phyloP scores from a whole-genome alignment of 2,888 invertebrate species.

The Drosophila crucigera region DNA sequence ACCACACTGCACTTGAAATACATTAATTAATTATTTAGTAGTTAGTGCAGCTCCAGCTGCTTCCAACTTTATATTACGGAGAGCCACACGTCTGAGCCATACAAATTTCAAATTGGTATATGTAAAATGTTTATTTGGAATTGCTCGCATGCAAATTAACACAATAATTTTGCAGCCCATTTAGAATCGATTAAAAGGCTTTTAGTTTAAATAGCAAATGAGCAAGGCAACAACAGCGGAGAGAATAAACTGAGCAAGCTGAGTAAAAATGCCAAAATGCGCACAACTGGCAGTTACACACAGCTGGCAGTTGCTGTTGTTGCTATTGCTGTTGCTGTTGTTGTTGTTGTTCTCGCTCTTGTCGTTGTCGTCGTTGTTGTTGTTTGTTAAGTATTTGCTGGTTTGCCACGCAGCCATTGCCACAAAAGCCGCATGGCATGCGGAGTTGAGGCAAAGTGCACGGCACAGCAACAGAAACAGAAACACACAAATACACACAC shows the following conservation, averaged over 20 bases:
- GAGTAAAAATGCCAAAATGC: conserved; percentile 47
- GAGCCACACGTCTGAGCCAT: conserved; percentile 16
- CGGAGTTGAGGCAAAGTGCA: conserved; percentile 65
- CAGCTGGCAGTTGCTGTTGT: conserved; percentile 13
- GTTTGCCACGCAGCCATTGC: conserved; percentile 63
- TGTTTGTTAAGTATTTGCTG: conserved; percentile 57
- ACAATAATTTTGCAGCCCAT: conserved; percentile 69
- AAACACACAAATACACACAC: conserved; percentile 16
- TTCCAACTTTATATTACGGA: conserved; percentile 14
- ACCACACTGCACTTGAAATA: conserved; percentile 22
- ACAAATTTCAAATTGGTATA: conserved; percentile 9
- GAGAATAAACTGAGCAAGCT: not conserved
- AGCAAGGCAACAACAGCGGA: conserved; percentile 1
- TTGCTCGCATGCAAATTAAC: conserved; percentile 42
- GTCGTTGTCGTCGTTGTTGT: conserved; percentile 5
- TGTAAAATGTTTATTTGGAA: conserved; percentile 32
- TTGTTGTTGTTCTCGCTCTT: not conserved
- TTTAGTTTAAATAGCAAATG: conserved; percentile 59
- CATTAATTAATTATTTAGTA: conserved; percentile 36
- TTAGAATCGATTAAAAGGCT: conserved; percentile 78
- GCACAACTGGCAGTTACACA: conserved; percentile 32
- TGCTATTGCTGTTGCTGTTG: conserved; percentile 16
- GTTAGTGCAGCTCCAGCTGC: conserved; percentile 15
- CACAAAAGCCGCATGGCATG: conserved; percentile 74
- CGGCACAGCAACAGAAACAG: conserved; percentile 11